A percentile compares a stretch with the other conserved stretches of the same genome.
Conservation (phyloP, 2,113 vertebrate genomes). For the Vulpes vulpes region DNA sequence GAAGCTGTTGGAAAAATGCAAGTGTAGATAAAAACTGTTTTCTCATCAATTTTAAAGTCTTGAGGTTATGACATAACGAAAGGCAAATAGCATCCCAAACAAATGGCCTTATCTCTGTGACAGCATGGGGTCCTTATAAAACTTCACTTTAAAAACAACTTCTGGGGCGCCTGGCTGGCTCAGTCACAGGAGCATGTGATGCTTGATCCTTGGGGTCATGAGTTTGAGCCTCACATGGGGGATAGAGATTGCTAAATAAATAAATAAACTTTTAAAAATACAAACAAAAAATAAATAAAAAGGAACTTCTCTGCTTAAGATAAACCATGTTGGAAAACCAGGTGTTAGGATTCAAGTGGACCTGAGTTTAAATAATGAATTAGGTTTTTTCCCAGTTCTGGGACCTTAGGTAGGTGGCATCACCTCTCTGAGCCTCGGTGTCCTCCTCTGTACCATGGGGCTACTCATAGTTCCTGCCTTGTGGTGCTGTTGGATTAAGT, state of each 20-base stretch:
- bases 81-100: background rate
- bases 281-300: background rate
- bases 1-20: background rate
- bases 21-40: background rate
- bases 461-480: background rate
- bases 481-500: background rate
- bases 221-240: background rate
- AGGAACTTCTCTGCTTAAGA: background rate
- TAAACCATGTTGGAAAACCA: background rate
- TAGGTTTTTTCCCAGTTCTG: background rate
- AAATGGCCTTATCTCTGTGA: background rate
- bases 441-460: background rate
- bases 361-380: background rate
- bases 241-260: background rate
- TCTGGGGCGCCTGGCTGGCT: background rate
- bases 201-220: background rate
- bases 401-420: background rate
- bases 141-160: background rate
- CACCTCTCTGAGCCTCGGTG: background rate
- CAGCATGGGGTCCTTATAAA: rapidly evolving
- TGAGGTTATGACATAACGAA: background rate
- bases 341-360: background rate
- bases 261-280: background rate
- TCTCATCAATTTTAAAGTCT: background rate
- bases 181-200: background rate